Evolutionary conservation across 2,113 vertebrate genomes (phyloP).

Genomic region (Anser cygnoides): DNA sequence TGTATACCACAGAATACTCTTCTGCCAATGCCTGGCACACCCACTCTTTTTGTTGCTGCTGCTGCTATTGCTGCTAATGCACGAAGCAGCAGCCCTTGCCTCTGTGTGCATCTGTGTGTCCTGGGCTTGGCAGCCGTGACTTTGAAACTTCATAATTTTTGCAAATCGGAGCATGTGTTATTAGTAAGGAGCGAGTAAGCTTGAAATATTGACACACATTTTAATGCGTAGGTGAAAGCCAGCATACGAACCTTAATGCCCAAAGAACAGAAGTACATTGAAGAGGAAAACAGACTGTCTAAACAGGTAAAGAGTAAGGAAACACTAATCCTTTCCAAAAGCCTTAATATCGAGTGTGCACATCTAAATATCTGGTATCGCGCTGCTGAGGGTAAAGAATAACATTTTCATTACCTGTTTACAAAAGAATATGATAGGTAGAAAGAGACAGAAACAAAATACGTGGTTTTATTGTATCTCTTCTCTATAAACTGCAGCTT

Average conservation of each 20-base stretch:
- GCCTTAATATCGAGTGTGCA: conserved; percentile 48
- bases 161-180: conserved; percentile 45
- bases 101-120: conserved; percentile 45
- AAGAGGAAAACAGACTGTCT: conserved; percentile 96
- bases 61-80: conserved; percentile 28
- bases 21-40: conserved; percentile 79
- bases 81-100: conserved; percentile 17
- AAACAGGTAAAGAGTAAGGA: conserved; percentile 91
- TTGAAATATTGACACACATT: conserved; percentile 69
- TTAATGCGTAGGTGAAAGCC: conserved; percentile 90
- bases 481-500: conserved; percentile 55
- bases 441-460: conserved; percentile 50
- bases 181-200: conserved; percentile 40
- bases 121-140: conserved; percentile 37
- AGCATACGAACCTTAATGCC: conserved; percentile 94
- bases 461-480: conserved; percentile 41
- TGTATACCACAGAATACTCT: conserved; percentile 74
- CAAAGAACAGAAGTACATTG: conserved; percentile 97
- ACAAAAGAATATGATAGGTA: conserved; percentile 13
- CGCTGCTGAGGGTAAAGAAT: conserved; percentile 18
- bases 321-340: conserved; percentile 69
- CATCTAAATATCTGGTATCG: conserved; percentile 60
- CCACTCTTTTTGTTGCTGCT: conserved; percentile 66
- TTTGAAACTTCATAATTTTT: conserved; percentile 67
- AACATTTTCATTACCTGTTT: conserved; percentile 51